Evolutionary conservation across 2,113 vertebrate species (phyloP), one percentile per base, ranked within the genome.

Genomic region (Cyphomyrus plagiostoma): DNA sequence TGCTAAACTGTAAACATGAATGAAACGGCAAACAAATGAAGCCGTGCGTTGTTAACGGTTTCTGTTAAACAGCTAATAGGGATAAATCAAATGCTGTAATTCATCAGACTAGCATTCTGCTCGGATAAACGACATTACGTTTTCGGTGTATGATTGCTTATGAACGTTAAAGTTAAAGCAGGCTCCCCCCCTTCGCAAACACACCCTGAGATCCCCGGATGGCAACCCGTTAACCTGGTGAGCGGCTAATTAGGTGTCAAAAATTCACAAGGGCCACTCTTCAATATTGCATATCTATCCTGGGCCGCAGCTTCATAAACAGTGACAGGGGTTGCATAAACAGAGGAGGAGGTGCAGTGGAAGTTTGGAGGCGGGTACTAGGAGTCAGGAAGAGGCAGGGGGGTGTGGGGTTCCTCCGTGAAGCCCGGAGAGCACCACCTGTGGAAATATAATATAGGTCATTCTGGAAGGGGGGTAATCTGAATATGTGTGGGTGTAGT

Each of bases 231-330:
- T 98, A 98, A 98, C 97, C 26, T 96, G 96, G 96, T 96, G 97
- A 98, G 97, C 96, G 94, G 97, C 98, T 99, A 99, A 99, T 99
- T 99, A 99, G 97, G 97, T 98, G 97, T 99, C 98, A 99, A 98
- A 99, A 98, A 99, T 99, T 98, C 98, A 98, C 98, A 99, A 98
- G 98, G 93, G 92, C 96, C 96, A 94, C 97, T 99, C 96, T 99
- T 99, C 99, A 99, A 99, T 99, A 99, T 99, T 99, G 98, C 97
- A 99, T 99, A 97, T 95, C 95, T 97, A 97, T 98, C 97, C 97
- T 93, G 94, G 91, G 97, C 97, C 97, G 97, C 97, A 97, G 97
- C 97, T 98, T 98, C 97, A 97, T 86, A 97, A 98, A 97, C 97
- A 97, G n/a, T 52, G 84, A 53, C 49, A 98, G 97, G 95, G 95